Base-by-base conservation (phyloP, 2,888 invertebrate species). In the Geotrupes spiniger region DNA sequence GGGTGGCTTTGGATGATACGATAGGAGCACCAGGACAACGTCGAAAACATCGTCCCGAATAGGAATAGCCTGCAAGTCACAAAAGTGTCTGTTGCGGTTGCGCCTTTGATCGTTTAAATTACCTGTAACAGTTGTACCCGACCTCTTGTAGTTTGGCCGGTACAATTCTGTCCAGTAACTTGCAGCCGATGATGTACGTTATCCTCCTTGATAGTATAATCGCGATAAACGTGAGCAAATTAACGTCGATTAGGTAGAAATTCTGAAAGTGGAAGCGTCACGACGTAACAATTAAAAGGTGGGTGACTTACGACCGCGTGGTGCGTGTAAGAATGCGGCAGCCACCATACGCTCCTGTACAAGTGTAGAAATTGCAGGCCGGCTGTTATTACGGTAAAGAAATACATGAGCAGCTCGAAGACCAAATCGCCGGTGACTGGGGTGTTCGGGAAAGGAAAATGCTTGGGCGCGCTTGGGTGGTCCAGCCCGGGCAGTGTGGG, bases 331-430 rank as follows among this genome's bases (percentile, higher is more conserved):
- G 95, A 93, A 68, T 96, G 87, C 1, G 95, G 93, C 42, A 97
- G 73, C 98, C 98, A 99, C 95, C 96, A 99, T 9, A 92, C 89
- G 1, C 94, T 95, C 59, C 93, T 84, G 68, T 98, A 98, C 27
- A 98, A 79, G 75, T 98, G 94, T 31, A 98, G 78, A 68, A 95
- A 92, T 74, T 99, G 98, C 46, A 96, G 78, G 44, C 85, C 86
- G 14, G 91, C 84, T 0, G 89, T 85, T 33, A 89, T 79, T 16
- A 87, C 72, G 0, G 87, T 87, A 68, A 91, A 92, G 8, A 87
- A 73, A 69, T 94, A 87, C 68, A 92, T 86, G 64, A 94, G 80
- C 1, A 84, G 75, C 73, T 97, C 96, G 75, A 94, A 96, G 42
- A 86, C 76, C 38, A 96, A 70, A 58, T 90, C 89, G 40, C 87